phyloP scores from a whole-genome alignment of 2,797 vertebrate species.

The Tauraco hartlaubi region DNA sequence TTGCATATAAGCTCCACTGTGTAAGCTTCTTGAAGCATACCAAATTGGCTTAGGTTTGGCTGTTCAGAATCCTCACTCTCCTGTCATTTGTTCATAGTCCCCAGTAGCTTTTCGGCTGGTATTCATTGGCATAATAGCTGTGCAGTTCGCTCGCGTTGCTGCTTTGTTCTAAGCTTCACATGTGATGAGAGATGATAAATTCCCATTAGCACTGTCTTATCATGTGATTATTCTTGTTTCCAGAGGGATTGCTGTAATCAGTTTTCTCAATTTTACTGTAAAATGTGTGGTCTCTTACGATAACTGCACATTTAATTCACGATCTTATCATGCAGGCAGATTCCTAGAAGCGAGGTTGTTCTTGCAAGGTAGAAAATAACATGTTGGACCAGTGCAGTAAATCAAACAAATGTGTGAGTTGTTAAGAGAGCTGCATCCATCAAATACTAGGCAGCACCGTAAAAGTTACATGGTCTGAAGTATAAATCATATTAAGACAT shows the following conservation, averaged over 20 bases:
- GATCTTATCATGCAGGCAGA: slow-evolving; percentile 33
- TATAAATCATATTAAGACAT: slow-evolving; percentile 42
- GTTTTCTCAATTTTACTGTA: slow-evolving; percentile 71
- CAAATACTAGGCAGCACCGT: slow-evolving; percentile 34
- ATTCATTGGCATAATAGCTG: slow-evolving; percentile 23
- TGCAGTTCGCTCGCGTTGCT: not conserved
- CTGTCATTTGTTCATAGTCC: not conserved
- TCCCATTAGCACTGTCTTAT: slow-evolving; percentile 65
- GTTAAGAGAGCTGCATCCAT: slow-evolving; percentile 52
- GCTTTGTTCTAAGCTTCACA: slow-evolving; percentile 62
- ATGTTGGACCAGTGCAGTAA: slow-evolving; percentile 23
- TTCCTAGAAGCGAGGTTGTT: slow-evolving; percentile 35
- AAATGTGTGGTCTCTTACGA: slow-evolving; percentile 73
- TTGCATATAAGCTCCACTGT: not conserved
- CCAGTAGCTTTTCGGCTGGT: not conserved
- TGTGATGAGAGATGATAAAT: slow-evolving; percentile 64
- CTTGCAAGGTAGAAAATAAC: slow-evolving; percentile 47
- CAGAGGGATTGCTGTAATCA: slow-evolving; percentile 64
- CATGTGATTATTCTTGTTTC: slow-evolving; percentile 68
- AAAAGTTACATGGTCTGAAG: slow-evolving; percentile 50
- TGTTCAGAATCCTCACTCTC: not conserved
- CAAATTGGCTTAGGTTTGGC: not conserved
- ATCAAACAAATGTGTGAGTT: slow-evolving; percentile 43
- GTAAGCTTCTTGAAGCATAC: not conserved
- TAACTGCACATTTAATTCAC: slow-evolving; percentile 56